phyloP scores from a whole-genome alignment of 2,797 vertebrate species.

The Anableps anableps region DNA sequence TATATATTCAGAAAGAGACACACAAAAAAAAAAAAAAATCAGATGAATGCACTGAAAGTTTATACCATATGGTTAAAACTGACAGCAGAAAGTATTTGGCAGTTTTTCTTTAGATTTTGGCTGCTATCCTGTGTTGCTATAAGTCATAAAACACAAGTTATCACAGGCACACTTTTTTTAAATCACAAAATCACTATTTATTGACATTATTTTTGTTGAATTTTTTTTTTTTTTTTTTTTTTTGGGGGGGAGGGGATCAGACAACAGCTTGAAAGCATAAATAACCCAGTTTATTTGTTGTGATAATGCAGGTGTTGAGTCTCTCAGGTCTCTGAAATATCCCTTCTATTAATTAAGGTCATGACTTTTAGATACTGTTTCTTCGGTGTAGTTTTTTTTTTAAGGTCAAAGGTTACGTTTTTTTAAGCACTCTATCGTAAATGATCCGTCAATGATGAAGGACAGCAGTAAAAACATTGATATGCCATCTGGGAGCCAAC shows the following conservation, averaged over 20 bases:
- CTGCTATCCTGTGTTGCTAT: not conserved
- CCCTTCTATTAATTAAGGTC: no score
- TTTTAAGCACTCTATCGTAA: no score
- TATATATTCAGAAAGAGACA: not conserved
- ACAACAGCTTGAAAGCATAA: not conserved
- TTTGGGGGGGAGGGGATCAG: not conserved
- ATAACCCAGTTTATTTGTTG: not conserved
- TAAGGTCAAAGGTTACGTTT: no score
- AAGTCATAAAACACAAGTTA: not conserved
- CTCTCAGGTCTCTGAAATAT: no score
- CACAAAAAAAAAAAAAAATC: not conserved
- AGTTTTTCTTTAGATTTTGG: not conserved
- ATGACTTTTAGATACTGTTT: no score
- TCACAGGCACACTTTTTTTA: not conserved
- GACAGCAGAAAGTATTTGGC: not conserved
- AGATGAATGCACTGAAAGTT: not conserved
- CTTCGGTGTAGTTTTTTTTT: no score
- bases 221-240: no score
- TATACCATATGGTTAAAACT: not conserved
- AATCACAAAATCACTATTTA: not conserved
- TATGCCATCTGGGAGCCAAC: no score
- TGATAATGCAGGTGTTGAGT: no score
- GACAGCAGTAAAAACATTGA: no score
- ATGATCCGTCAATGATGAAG: no score
- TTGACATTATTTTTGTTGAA: not conserved